Evolutionary conservation across 2,888 invertebrate genomes (phyloP), one percentile per base, ranked within the genome.

Genomic region (Epinotia ramella): DNA sequence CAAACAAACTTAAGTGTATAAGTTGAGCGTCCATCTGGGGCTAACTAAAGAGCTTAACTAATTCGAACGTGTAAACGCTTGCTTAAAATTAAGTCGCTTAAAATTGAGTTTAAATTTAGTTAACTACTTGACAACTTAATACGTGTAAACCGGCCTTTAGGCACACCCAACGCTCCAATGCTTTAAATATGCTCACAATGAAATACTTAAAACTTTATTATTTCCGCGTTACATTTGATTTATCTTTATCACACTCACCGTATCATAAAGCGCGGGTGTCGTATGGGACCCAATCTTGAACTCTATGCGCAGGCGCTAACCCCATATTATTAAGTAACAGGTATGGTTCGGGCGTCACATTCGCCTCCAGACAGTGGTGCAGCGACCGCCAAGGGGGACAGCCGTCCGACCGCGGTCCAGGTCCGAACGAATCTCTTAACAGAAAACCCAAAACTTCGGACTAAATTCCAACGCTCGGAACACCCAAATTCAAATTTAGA

Each of bases 381-480:
- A 28, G 33, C 60, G 40, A 33, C 66, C 11, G 46, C 60, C 73
- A 12, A 53, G 16, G 20, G 28, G 53, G 40, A 60, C 33, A 59
- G 60, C 20, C 66, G 59, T 40, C 60, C 59, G 1, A 20, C 11
- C 28, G 53, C 75, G 79, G 82, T 69, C 72, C 73, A 80, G 78
- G 79, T 77, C 76, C 79, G 77, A 80, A 80, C 76, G 80, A 79
- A n/a, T n/a, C 75, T 73, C 81, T 80, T 81, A 59, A 60, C 79
- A 80, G 73, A 79, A 83, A 84, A 83, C 85, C 83, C 82, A 79
- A 81, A 83, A 86, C 86, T 0, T 40, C 44, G 24, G 59, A 84
- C 80, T 83, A 80, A 80, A 83, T 84, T 83, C 83, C 80, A 86
- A 83, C 78, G 77, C 74, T 74, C 62, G 60, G 60, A 70, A 12